phyloP scores from a whole-genome alignment of 1,140 invertebrate species.

The Sycophaga agraensis region DNA sequence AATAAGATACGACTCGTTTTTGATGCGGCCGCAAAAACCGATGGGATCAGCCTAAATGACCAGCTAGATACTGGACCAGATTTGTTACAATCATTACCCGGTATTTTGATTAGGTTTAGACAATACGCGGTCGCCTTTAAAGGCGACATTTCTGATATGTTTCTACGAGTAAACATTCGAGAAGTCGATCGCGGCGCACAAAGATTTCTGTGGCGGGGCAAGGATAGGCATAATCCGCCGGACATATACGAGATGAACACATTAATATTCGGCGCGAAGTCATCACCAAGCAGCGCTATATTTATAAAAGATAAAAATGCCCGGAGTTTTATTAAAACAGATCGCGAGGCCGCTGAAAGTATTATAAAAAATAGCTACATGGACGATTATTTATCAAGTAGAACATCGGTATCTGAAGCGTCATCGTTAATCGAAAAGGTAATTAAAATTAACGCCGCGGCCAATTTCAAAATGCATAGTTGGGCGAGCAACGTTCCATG shows the following conservation, averaged over 20 bases:
- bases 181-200: conserved; percentile 14
- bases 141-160: conserved; percentile 28
- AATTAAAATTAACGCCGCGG: not conserved
- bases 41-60: conserved; percentile 24
- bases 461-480: not conserved
- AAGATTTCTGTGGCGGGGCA: conserved; percentile 20
- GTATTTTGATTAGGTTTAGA: conserved; percentile 15
- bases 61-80: conserved; percentile 20
- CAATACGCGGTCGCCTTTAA: not conserved
- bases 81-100: conserved; percentile 12
- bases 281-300: conserved; percentile 31
- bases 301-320: too few species aligned
- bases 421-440: not conserved
- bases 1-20: conserved; percentile 26
- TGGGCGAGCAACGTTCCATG: not conserved
- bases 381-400: not conserved
- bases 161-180: conserved; percentile 10
- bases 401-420: not conserved
- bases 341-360: not conserved
- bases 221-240: not conserved
- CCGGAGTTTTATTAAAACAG: too few species aligned
- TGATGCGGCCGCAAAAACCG: conserved; percentile 25
- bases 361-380: not conserved
- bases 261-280: conserved; percentile 23
- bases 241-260: not conserved